Conservation (phyloP, 2,888 invertebrate species). For the Philhelius pedissequus region DNA sequence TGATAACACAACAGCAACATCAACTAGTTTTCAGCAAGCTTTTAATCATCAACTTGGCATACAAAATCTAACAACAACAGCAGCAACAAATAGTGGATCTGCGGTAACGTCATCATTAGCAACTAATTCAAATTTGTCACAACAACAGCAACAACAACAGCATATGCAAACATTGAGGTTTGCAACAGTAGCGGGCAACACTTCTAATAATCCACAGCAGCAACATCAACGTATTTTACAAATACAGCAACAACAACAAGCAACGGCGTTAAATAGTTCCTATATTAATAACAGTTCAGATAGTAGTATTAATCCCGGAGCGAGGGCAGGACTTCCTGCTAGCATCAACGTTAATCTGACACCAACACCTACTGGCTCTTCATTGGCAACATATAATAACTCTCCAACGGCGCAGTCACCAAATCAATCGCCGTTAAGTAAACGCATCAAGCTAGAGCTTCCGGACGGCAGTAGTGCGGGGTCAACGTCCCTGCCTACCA, state of each 20-base stretch:
- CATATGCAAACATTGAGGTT: constrained; percentile 69
- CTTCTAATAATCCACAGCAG: constrained; percentile 47
- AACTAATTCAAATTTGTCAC: constrained; percentile 68
- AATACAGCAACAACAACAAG: constrained; percentile 42
- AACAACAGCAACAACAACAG: constrained; percentile 70
- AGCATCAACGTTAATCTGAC: constrained; percentile 36
- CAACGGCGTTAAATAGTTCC: constrained; percentile 65
- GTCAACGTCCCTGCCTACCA: constrained; percentile 61
- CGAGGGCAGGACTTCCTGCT: constrained; percentile 1
- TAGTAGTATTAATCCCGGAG: neutral
- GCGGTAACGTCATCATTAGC: constrained; percentile 70
- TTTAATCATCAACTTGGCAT: constrained; percentile 71
- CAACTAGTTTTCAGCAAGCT: constrained; percentile 71
- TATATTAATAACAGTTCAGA: constrained; percentile 62
- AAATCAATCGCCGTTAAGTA: constrained; percentile 60
- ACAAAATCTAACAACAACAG: constrained; percentile 65
- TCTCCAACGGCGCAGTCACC: constrained; percentile 47
- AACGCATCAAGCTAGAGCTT: constrained; percentile 67
- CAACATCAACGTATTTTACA: constrained; percentile 70
- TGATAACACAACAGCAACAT: constrained; percentile 62
- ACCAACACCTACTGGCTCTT: constrained; percentile 27
- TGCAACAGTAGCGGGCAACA: constrained; percentile 33
- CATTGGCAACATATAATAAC: constrained; percentile 42
- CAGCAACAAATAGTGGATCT: constrained; percentile 70
- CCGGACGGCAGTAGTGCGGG: constrained; percentile 63